Evolutionary conservation across 2,888 invertebrate genomes (phyloP), one percentile per base, ranked within the genome.

Genomic region (Caenorhabditis wallacei): DNA sequence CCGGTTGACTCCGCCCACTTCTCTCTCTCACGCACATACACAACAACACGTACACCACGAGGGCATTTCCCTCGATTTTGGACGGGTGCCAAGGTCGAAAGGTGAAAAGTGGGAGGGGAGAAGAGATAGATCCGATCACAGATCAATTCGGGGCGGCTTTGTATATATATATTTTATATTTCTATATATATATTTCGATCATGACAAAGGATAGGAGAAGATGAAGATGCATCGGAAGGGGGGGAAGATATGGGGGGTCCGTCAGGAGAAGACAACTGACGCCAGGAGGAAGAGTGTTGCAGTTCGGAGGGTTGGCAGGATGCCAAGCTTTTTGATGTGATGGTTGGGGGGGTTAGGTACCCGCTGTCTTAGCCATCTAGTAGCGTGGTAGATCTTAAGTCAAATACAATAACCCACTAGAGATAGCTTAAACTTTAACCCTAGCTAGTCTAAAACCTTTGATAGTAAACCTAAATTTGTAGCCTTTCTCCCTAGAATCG

Each of bases 41-140:
- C n/a, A n/a, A n/a, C n/a, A n/a, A 59, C 63, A 46, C 63, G 46
- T 10, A 16, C 30, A 18, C 3, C 7, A 26, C 13, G 61, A 26
- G 71, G 66, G 43, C 66, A 40, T 66, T 57, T 64, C 71, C 57
- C 66, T 35, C 46, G 70, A 69, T 18, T 68, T 80, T 81, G 80
- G 80, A 75, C 68, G 80, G 59, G 64, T 81, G 80, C 80, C 80
- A 81, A 81, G 80, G 82, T 71, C 76, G 75, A 79, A 80, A 71
- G 75, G 59, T 20, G 72, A 46, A 57, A 57, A 48, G 51, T 3
- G 66, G 16, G 59, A 4, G 59, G 7, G 22, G 43, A 22, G 22
- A 20, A 18, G n/a, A n/a, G 43, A 13, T 16, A 43, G 75, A 75
- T 75, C 57, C 68, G 75, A 75, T 75, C 75, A 68, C 56, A 68